Evolutionary conservation across 2,888 invertebrate species (phyloP).

Genomic region (Monoplex corrugatus): DNA sequence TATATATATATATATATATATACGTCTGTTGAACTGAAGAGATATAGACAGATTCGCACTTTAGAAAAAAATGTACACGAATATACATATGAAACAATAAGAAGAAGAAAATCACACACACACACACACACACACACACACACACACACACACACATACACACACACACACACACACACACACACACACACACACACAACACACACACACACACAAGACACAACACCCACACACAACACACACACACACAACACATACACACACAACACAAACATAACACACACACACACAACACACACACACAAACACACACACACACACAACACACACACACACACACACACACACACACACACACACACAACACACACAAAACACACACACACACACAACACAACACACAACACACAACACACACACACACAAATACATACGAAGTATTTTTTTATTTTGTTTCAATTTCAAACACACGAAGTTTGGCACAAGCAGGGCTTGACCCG

Average conservation of each 20-base stretch:
- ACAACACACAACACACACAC: not conserved
- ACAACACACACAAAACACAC: not conserved
- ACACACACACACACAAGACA: not conserved
- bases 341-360: conserved; percentile 15
- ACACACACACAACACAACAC: not conserved
- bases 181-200: conserved; percentile 1
- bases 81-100: not conserved
- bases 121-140: not conserved
- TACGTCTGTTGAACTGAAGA: not conserved
- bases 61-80: not conserved
- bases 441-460: too few relatives aligned
- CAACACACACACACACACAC: not conserved
- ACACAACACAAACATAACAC: not conserved
- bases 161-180: not conserved
- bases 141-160: not conserved
- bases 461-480: too few relatives aligned
- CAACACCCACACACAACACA: too few relatives aligned
- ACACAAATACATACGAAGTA: too few relatives aligned
- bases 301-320: not conserved
- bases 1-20: not conserved
- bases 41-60: not conserved
- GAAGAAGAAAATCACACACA: not conserved
- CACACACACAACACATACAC: not conserved
- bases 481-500: too few relatives aligned
- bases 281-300: not conserved